phyloP scores from a whole-genome alignment of 2,113 vertebrate genomes.

The Rafetus swinhoei region DNA sequence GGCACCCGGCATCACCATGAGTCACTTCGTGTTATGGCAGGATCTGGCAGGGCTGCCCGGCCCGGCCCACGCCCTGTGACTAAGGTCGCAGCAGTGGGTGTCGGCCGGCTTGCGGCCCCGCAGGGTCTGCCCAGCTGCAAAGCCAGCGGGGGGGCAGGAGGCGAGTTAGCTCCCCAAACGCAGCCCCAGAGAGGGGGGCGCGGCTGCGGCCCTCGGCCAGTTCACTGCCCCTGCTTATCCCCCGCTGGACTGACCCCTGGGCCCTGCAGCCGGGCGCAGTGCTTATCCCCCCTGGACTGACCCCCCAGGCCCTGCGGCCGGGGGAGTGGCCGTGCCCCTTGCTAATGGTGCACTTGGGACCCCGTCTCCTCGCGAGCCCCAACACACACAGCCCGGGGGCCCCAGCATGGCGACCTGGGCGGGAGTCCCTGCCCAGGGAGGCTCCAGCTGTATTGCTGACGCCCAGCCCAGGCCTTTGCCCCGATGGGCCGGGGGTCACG shows the following conservation, averaged over 20 bases:
- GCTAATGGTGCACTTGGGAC: neutral
- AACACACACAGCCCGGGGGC: neutral
- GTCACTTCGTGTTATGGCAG: neutral
- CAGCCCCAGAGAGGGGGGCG: neutral
- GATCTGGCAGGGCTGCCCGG: neutral
- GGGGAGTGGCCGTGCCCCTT: neutral
- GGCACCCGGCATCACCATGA: too few species aligned
- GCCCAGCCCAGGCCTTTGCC: neutral
- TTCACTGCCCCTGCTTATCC: neutral
- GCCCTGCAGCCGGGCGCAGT: too few species aligned
- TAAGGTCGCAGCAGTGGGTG: neutral
- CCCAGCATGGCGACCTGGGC: too few species aligned
- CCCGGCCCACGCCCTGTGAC: neutral
- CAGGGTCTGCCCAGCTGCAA: neutral
- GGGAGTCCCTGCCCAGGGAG: neutral
- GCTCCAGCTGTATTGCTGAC: neutral
- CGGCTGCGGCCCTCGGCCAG: neutral
- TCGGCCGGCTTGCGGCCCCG: neutral
- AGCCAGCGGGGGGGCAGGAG: too few species aligned
- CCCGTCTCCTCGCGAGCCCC: neutral
- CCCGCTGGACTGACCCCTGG: too few species aligned
- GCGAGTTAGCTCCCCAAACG: too few species aligned
- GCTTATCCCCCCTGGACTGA: too few species aligned
- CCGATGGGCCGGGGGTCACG: neutral
- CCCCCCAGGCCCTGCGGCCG: neutral